Percentiles rank a stretch among this genome's conserved stretches.
Conservation (phyloP, 1,140 invertebrate genomes). For the Drosophila kanapiae region DNA sequence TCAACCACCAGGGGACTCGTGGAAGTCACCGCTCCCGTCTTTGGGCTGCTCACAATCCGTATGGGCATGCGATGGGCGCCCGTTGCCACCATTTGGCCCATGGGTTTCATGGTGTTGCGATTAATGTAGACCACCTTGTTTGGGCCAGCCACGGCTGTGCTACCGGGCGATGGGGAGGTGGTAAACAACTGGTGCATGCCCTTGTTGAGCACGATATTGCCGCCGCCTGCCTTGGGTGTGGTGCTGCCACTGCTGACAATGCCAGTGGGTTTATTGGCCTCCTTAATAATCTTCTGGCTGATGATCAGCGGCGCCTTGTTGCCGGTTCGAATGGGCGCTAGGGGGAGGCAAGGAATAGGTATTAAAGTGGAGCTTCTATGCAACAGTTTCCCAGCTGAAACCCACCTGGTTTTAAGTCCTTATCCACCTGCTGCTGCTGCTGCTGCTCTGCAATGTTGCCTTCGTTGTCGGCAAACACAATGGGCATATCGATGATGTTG, state of each 20-base stretch:
- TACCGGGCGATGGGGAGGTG: constrained; percentile 17
- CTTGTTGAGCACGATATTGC: constrained; percentile 72
- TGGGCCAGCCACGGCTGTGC: constrained; percentile 24
- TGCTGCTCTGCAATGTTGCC: constrained; percentile 70
- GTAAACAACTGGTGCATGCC: constrained; percentile 67
- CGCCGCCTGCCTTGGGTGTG: constrained; percentile 32
- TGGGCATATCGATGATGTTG: constrained; percentile 89
- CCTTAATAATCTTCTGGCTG: constrained; percentile 80
- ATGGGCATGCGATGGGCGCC: constrained; percentile 50
- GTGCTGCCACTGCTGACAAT: constrained; percentile 8
- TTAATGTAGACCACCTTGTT: constrained; percentile 79
- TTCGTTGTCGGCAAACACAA: constrained; percentile 89
- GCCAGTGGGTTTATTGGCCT: constrained; percentile 45
- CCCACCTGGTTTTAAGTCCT: constrained; percentile 42
- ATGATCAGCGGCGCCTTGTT: constrained; percentile 68
- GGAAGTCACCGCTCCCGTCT: constrained; percentile 28
- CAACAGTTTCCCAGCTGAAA: background rate
- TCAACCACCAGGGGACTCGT: constrained; percentile 50
- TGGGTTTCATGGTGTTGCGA: constrained; percentile 74
- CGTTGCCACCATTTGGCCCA: constrained; percentile 14
- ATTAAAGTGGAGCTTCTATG: background rate
- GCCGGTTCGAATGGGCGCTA: constrained; percentile 21
- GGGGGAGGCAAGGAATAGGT: background rate
- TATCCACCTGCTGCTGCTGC: constrained; percentile 33
- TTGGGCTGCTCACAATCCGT: constrained; percentile 65